phyloP scores from a whole-genome alignment of 2,113 vertebrate genomes.

The Euleptes europaea region DNA sequence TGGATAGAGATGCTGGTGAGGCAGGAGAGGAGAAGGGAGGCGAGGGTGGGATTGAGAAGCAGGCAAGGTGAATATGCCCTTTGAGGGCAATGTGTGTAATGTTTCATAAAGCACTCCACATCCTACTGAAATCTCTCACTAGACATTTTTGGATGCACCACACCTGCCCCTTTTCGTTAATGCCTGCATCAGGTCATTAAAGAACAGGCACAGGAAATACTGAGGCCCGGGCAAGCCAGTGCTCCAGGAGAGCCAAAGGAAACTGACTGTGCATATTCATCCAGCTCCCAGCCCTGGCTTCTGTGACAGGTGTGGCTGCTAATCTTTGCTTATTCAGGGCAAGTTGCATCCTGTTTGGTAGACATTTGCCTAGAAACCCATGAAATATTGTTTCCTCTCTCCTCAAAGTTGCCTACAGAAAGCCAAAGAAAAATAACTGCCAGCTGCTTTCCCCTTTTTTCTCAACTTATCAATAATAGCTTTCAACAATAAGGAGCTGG shows the following conservation, averaged over 20 bases:
- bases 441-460: conserved; percentile 16
- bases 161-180: neutral
- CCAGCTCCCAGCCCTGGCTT: neutral
- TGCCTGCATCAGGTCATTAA: neutral
- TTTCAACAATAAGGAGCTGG: conserved; percentile 39
- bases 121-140: no score
- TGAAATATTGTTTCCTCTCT: conserved; percentile 57
- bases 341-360: conserved; percentile 29
- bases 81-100: no score
- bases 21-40: neutral
- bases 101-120: no score
- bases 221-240: neutral
- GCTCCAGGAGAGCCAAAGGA: conserved; percentile 9
- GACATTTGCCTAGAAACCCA: conserved; percentile 26
- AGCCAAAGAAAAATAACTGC: conserved; percentile 29
- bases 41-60: neutral
- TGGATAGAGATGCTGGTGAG: neutral
- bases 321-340: conserved; percentile 39
- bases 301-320: conserved; percentile 21
- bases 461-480: conserved; percentile 33
- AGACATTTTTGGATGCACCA: no score
- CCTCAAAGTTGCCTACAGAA: neutral
- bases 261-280: neutral
- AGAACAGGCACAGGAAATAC: neutral
- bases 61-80: neutral